A percentile compares a stretch with the other conserved stretches of the same genome.
Evolutionary conservation across 2,797 vertebrate species (phyloP).

Genomic region (Peromyscus eremicus): DNA sequence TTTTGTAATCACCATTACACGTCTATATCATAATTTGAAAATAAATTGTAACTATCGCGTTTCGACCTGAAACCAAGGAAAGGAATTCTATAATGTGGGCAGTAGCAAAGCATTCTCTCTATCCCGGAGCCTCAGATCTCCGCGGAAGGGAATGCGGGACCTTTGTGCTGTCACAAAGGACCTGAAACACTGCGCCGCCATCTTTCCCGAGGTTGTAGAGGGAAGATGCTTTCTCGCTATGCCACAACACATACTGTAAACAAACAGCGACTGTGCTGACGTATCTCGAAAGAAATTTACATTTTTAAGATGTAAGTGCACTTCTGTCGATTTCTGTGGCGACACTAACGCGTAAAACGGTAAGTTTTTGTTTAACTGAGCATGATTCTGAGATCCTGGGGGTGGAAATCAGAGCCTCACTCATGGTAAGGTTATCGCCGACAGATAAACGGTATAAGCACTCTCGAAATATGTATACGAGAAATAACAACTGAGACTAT

Average conservation of each 20-base stretch:
- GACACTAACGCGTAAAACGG: neutral
- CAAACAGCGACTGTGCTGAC: too few relatives aligned
- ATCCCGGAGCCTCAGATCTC: neutral
- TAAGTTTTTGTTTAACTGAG: too few relatives aligned
- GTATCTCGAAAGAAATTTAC: neutral
- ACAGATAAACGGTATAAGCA: neutral
- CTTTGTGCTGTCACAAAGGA: neutral
- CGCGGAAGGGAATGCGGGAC: neutral
- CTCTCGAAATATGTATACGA: too few relatives aligned
- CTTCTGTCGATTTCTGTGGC: too few relatives aligned
- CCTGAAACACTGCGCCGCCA: neutral
- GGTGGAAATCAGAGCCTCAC: neutral
- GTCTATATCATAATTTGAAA: neutral
- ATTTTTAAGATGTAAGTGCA: too few relatives aligned
- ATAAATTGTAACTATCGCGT: fast-evolving
- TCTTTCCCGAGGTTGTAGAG: neutral
- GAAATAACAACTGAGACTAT: neutral
- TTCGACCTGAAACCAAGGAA: neutral
- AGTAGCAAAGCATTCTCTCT: fast-evolving
- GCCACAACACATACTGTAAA: neutral
- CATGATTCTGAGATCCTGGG: neutral
- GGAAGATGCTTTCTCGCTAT: neutral
- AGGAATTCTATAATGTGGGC: neutral
- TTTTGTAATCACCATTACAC: neutral
- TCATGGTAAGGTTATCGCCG: neutral